Base-by-base conservation (phyloP, 2,888 invertebrate species). In the Ophioninae sp. region DNA sequence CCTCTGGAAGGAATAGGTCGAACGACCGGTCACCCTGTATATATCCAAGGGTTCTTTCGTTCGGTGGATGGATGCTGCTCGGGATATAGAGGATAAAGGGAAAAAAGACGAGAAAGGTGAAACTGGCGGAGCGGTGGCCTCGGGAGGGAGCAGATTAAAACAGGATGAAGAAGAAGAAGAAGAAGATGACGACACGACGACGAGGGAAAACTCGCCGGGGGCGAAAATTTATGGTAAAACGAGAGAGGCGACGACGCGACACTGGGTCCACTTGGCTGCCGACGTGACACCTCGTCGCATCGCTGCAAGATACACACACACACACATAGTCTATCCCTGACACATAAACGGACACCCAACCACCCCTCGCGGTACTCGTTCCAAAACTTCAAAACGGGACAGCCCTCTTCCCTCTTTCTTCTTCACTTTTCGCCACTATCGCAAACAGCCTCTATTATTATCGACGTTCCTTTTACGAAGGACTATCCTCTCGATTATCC, bases 161-260 rank as follows among this genome's bases (percentile, higher is more conserved):
- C 76, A 81, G 74, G 76, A 81, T 62, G 72, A 85, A 70, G 73
- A 84, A 70, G 72, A 73, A 83, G 62, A 74, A 39, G 79, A 79
- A 67, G 83, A 81, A 73, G 80, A 82, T 37, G 81, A 74, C 6
- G 79, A 81, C 30, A 50, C 61, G 79, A 79, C 7, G 67, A 50
- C 69, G 75, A 80, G 59, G 77, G 76, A 78, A 85, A 85, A 85
- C 83, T 85, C 83, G 80, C 72, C 78, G 85, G 85, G 67, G 83
- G 85, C 83, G 83, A 86, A 86, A 86, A 85, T 86, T 85, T 85
- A 86, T 86, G 85, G 83, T 85, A 86, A 86, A 85, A 85, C 74
- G 83, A 67, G 77, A 78, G 67, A 79, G 64, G 82, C 68, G 74
- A 65, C 64, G 62, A 57, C 61, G 61, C 72, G 73, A 76, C 79